Evolutionary conservation across 1,140 invertebrate genomes (phyloP).

Genomic region (Magallana ariakensis): DNA sequence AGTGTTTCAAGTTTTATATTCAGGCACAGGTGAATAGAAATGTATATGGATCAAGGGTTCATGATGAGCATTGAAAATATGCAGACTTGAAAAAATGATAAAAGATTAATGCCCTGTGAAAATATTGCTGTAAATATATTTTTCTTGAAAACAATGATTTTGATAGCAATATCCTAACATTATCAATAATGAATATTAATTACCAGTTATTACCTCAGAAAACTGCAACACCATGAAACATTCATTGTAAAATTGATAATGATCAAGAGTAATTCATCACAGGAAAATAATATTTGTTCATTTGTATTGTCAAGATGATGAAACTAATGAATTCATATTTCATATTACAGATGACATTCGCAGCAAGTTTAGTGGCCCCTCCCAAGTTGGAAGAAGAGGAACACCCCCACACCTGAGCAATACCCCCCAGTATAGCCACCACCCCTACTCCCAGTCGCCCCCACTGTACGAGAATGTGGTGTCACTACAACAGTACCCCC

Average conservation of each 20-base stretch:
- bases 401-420: constrained; percentile 43
- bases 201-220: neutral
- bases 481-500: neutral
- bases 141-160: neutral
- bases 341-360: constrained; percentile 44
- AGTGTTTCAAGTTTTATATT: no score
- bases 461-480: constrained; percentile 27
- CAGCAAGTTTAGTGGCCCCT: neutral
- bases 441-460: neutral
- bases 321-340: neutral
- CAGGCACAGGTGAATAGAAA: neutral
- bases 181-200: neutral
- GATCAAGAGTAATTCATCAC: neutral
- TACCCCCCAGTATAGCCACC: constrained; percentile 36
- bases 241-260: neutral
- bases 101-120: neutral
- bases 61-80: neutral
- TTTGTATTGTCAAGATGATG: neutral
- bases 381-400: constrained; percentile 45
- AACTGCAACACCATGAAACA: neutral
- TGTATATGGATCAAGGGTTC: neutral
- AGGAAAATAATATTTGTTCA: no score
- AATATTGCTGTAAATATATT: neutral
- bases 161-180: neutral
- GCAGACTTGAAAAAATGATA: neutral